Percentiles rank a stretch among this genome's conserved stretches.
phyloP scores from a whole-genome alignment of 1,140 invertebrate genomes.

The Pseudobourletiella spinata region DNA sequence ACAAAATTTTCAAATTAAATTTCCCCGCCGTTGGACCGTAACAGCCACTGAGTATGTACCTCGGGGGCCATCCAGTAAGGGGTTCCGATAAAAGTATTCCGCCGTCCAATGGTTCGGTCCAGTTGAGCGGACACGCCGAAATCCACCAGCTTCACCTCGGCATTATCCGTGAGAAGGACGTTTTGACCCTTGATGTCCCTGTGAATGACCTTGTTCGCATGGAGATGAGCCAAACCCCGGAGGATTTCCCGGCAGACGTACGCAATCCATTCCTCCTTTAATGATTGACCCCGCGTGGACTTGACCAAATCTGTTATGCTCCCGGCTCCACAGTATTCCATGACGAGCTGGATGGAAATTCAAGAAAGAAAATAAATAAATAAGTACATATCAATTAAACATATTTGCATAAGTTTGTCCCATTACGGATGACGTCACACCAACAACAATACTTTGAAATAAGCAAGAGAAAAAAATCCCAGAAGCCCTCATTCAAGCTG shows the following conservation, averaged over 20 bases:
- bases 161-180: constrained; percentile 97
- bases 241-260: constrained; percentile 98
- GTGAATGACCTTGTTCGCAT: constrained; percentile 98
- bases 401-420: too few relatives aligned
- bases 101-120: constrained; percentile 93
- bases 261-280: constrained; percentile 99
- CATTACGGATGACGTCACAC: too few relatives aligned
- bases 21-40: too few relatives aligned
- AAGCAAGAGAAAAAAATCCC: too few relatives aligned
- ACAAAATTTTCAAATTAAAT: too few relatives aligned
- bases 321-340: constrained; percentile 99
- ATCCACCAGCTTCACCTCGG: constrained; percentile 86
- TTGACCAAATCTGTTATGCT: constrained; percentile 99
- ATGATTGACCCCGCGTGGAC: constrained; percentile 92
- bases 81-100: constrained; percentile 99
- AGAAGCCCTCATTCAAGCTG: too few relatives aligned
- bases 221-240: constrained; percentile 91
- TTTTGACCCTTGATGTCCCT: constrained; percentile 99
- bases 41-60: too few relatives aligned
- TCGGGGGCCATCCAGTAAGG: constrained; percentile 67
- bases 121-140: constrained; percentile 99
- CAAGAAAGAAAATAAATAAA: background rate
- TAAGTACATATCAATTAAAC: background rate
- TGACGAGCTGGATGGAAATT: constrained; percentile 90
- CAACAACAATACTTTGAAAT: too few relatives aligned